Conservation (phyloP, 2,797 vertebrate genomes). For the Urosaurus nigricauda region DNA sequence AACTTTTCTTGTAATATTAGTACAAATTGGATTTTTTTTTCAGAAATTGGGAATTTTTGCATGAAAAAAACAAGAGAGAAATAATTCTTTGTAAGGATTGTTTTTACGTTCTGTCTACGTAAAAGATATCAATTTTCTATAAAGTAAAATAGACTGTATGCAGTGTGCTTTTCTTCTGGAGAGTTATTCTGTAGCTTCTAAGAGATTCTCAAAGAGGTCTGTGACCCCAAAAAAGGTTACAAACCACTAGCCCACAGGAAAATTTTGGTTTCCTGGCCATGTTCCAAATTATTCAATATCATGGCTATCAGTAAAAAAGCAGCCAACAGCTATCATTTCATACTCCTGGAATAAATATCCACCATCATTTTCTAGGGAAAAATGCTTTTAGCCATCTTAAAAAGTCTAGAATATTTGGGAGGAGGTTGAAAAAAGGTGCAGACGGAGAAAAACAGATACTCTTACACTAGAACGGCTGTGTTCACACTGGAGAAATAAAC, state of each 20-base stretch:
- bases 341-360: not conserved
- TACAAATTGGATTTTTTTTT: not conserved
- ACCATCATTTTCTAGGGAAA: not conserved
- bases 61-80: slow-evolving; percentile 1
- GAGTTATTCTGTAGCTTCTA: too few species aligned
- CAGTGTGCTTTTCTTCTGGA: too few species aligned
- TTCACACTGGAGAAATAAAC: too few species aligned
- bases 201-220: too few species aligned
- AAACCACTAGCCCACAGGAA: not conserved
- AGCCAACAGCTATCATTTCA: not conserved
- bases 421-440: not conserved
- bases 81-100: not conserved
- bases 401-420: not conserved
- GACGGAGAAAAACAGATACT: not conserved
- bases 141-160: too few species aligned
- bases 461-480: too few species aligned
- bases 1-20: not conserved
- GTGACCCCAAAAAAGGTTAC: too few species aligned
- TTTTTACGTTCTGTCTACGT: not conserved
- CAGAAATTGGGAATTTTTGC: too few species aligned
- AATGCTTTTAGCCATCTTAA: not conserved
- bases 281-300: not conserved
- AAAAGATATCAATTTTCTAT: too few species aligned
- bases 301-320: not conserved
- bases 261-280: not conserved